phyloP scores from a whole-genome alignment of 2,797 vertebrate species.

The Anguilla anguilla region DNA sequence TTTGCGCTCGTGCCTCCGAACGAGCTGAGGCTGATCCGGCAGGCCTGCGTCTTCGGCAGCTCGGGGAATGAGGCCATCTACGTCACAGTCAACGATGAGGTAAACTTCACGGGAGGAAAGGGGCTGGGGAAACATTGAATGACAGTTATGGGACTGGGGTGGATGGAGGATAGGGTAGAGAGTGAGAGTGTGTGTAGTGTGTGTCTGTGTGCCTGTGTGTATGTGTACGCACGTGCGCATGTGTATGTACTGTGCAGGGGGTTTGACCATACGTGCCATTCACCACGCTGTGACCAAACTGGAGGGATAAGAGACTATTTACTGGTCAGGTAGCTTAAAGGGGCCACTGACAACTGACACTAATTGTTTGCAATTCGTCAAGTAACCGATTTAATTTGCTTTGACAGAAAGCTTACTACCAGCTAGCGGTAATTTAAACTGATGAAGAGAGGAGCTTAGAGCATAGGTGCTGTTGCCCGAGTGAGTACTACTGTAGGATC shows the following conservation, averaged over 20 bases:
- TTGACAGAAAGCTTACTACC: background rate
- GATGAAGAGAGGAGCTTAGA: background rate
- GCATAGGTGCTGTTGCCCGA: background rate
- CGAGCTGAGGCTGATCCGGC: constrained; percentile 87
- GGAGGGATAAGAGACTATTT: background rate
- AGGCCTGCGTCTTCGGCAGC: constrained; percentile 94
- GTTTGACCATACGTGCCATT: background rate
- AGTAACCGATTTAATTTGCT: background rate
- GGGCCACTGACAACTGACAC: background rate
- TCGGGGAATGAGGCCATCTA: constrained; percentile 95
- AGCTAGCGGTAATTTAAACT: constrained; percentile 24
- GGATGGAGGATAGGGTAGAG: background rate
- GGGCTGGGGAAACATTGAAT: background rate
- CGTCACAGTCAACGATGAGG: constrained; percentile 92
- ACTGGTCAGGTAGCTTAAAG: background rate
- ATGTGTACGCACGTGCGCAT: no score
- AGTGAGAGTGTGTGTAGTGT: background rate
- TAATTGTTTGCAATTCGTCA: background rate
- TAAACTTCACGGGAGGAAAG: constrained; percentile 57
- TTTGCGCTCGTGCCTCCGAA: constrained; percentile 95
- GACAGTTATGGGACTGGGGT: background rate
- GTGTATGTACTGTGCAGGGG: background rate
- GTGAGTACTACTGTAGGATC: background rate
- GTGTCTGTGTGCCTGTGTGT: background rate
- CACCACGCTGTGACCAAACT: background rate